These are phyloP conservation scores for Zonitis immaculata DNA, from an alignment of 2,888 invertebrate genomes.

Conservation along the genomic window DNA sequence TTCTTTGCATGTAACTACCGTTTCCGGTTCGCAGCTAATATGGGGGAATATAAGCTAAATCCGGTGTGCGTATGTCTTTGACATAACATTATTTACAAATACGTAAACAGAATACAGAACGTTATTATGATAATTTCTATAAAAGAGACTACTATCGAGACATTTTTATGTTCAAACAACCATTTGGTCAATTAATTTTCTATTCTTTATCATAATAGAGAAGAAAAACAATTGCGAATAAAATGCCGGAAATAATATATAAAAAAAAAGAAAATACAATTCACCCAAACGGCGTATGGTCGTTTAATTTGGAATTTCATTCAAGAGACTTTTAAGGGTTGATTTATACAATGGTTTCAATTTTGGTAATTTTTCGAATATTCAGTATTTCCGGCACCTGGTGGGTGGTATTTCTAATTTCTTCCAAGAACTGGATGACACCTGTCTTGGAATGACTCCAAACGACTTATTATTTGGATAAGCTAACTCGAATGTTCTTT, in stretches of 20 bases:
- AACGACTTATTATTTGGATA: not conserved
- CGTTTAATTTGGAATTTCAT: slow-evolving; percentile 9
- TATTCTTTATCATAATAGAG: too few species aligned
- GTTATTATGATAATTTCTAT: not conserved
- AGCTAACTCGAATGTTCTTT: too few species aligned
- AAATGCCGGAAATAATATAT: slow-evolving; percentile 16
- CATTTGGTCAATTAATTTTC: too few species aligned
- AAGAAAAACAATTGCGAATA: not conserved
- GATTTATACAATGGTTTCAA: too few species aligned
- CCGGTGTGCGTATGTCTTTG: not conserved
- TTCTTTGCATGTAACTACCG: not conserved
- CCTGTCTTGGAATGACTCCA: not conserved
- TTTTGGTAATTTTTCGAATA: too few species aligned
- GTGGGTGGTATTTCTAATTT: too few species aligned
- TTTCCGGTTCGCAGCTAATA: not conserved
- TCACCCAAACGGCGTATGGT: not conserved
- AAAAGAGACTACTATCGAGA: too few species aligned
- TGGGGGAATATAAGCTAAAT: not conserved
- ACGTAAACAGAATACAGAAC: not conserved
- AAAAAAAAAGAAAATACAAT: slow-evolving; percentile 13
- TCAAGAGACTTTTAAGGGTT: too few species aligned
- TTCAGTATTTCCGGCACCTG: slow-evolving; percentile 7
- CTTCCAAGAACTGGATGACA: too few species aligned
- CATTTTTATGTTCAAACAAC: too few species aligned
- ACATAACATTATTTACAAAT: not conserved